phyloP scores from a whole-genome alignment of 2,888 invertebrate genomes.

The Chrysopilus asiliformis region DNA sequence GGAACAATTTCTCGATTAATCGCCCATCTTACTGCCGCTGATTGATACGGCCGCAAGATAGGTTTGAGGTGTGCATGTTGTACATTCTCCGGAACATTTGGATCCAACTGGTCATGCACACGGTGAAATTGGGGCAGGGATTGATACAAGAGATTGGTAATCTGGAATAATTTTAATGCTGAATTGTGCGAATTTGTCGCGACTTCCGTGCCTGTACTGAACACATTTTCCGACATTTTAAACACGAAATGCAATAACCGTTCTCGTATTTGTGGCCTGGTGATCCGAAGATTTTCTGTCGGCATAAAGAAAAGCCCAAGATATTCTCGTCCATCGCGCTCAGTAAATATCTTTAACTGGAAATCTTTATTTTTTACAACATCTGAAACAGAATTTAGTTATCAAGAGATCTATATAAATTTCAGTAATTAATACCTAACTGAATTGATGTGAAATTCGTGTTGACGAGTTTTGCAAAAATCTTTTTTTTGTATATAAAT shows the following conservation, averaged over 20 bases:
- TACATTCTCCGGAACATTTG: slow-evolving; percentile 14
- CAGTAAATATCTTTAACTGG: background rate
- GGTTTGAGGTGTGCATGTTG: slow-evolving; percentile 37
- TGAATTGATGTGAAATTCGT: background rate
- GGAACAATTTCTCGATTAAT: slow-evolving; percentile 39
- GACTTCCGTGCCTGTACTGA: too few species aligned
- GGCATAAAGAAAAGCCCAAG: too few species aligned
- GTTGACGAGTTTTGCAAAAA: slow-evolving; percentile 1
- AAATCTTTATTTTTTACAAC: slow-evolving; percentile 3
- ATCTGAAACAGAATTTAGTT: background rate
- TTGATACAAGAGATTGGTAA: slow-evolving; percentile 24
- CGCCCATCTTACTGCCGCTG: slow-evolving; percentile 56
- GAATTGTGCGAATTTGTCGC: background rate
- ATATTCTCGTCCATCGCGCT: too few species aligned
- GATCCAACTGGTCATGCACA: slow-evolving; percentile 13
- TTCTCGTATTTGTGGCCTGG: too few species aligned
- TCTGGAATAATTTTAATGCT: slow-evolving; percentile 1
- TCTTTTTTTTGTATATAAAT: background rate
- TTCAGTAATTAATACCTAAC: slow-evolving; percentile 1
- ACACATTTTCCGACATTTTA: too few species aligned
- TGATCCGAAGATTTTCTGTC: too few species aligned
- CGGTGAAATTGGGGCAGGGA: slow-evolving; percentile 17
- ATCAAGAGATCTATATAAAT: background rate
- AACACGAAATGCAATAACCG: too few species aligned
- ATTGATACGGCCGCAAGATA: slow-evolving; percentile 48